Evolutionary conservation across 2,888 invertebrate species (phyloP), one percentile per base, ranked within the genome.

Genomic region (Flabesymbios commensalis): DNA sequence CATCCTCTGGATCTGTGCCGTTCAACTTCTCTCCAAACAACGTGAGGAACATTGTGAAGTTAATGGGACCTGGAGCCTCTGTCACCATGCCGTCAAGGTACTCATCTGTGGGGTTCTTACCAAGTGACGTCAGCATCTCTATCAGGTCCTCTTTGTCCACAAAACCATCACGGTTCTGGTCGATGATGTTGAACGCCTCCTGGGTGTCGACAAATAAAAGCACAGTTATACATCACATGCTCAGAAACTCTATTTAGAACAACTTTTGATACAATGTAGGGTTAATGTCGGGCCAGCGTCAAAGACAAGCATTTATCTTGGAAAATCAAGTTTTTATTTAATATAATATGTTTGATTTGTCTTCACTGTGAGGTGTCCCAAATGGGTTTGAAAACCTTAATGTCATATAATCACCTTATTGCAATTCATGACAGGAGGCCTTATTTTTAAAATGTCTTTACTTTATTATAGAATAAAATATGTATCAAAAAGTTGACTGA

Each of bases 1-100:
- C 80, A 17, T 81, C 79, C 59, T 80, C 80, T 0, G 81, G 81
- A 55, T 81, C 80, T 0, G 80, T 81, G 14, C 81, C 81, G 54
- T 78, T 79, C 29, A 82, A 68, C 57, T 78, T 78, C 63, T 82
- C 81, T 0, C 82, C 82, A 57, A 81, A 82, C 43, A 82, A 64
- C 1, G 81, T 81, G 3, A 82, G 74, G 63, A 82, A 82, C 78
- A 80, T 80, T 19, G 82, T 82, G 67, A 82, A 82, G 69, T 82
- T 82, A 58, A 82, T 75, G 32, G 81, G 78, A 41, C 79, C 80
- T 2, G 80, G 80, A 0, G 81, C 79, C 22, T 65, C 77, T 32
- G 63, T 70, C 36, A 82, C 73, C 82, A 82, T 82, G 45, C 72
- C 66, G 49, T 81, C 79, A 14, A 81, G 64, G 51, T 61, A 59